Evolutionary conservation across 1,140 invertebrate genomes (phyloP), one percentile per base, ranked within the genome.

Genomic region (Rhagoletis pomonella): DNA sequence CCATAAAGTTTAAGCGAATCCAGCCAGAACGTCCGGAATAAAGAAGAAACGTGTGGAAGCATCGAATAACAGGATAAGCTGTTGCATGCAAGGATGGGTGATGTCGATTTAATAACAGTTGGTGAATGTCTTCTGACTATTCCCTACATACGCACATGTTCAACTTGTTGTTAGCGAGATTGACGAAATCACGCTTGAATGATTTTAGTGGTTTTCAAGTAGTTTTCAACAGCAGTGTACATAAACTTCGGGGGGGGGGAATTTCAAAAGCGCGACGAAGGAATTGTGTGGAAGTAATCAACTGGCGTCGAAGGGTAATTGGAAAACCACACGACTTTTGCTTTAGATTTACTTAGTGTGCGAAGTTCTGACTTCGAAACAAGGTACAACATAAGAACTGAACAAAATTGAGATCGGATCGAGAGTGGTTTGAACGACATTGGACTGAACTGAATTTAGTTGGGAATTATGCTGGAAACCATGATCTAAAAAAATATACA

Each of bases 181-280:
- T 69, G 44, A 69, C 9, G 10, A 44, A 69, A 69, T 44, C 39
- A 44, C 67, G 67, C 29, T 29, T 29, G 14, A 39, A 10, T 69
- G 67, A 44, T 42, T 12, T 69, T 69, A 69, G 44, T 39, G 67
- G 39, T 19, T 69, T 42, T 69, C 67, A 69, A 69, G 67, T 69
- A 44, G 67, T 69, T 44, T 69, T 69, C 39, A 69, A 69, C 67
- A 69, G 67, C 65, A 12, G 29, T 29, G 29, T 39, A 44, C 42
- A 69, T 44, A 29, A 69, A 69, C 42, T 69, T 69, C 69, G 42
- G 67, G 42, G 3, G 42, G 67, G 42, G 3, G 44, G 3, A 55
- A 55, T 55, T 55, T 55, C 50, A 55, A 55, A n/a, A 44, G 4
- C 9, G 50, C 9, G 50, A 55, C 9, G 9, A 6, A 0, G 50